Evolutionary conservation across 1,140 invertebrate genomes (phyloP).

Genomic region (Dendroctonus valens): DNA sequence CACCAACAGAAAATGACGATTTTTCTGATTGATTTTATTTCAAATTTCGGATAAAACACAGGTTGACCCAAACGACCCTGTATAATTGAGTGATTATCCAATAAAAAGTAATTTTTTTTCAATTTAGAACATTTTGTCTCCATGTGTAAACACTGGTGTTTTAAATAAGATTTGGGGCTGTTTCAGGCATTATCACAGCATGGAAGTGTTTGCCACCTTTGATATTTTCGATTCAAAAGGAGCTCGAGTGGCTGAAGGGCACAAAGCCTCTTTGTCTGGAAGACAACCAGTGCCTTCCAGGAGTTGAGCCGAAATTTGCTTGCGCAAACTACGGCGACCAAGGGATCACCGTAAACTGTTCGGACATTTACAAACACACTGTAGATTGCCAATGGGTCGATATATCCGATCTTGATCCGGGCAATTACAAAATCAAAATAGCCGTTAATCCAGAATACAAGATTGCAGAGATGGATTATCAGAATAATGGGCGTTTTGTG

Average conservation of each 20-base stretch:
- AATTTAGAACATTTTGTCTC: too few species aligned
- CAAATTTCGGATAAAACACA: too few species aligned
- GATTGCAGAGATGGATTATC: constrained; percentile 83
- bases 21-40: too few species aligned
- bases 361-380: constrained; percentile 89
- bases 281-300: constrained; percentile 85
- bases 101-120: too few species aligned
- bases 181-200: constrained; percentile 95
- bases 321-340: constrained; percentile 95
- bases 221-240: constrained; percentile 79
- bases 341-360: constrained; percentile 91
- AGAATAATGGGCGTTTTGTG: constrained; percentile 88
- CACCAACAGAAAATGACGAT: too few species aligned
- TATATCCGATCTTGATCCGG: constrained; percentile 84
- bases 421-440: constrained; percentile 85
- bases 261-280: constrained; percentile 95
- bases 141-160: too few species aligned
- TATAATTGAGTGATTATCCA: too few species aligned
- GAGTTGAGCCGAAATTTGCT: constrained; percentile 72
- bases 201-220: constrained; percentile 97
- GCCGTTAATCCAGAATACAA: constrained; percentile 82
- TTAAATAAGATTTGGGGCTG: constrained; percentile 11
- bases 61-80: too few species aligned
- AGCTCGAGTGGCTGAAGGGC: constrained; percentile 84
- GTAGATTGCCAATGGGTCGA: constrained; percentile 98